Conservation (phyloP, 37 sponge, comb jelly and placozoan species). For the Theonella swinhoei region DNA sequence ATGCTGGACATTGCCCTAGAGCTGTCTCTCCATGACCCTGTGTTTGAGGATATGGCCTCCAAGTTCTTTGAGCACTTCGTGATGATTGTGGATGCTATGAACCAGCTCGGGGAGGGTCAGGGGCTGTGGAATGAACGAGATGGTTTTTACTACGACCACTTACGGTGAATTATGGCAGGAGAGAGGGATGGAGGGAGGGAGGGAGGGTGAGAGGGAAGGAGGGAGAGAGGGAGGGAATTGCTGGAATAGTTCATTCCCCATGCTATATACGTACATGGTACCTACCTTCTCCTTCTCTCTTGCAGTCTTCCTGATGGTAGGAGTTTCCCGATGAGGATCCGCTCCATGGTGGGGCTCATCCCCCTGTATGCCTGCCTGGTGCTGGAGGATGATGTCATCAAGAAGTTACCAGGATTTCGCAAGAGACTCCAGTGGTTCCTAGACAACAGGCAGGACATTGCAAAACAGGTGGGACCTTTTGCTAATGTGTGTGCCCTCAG, state of each 20-base stretch:
- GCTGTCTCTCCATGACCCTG: constrained; percentile 81
- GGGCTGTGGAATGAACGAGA: constrained; percentile 93
- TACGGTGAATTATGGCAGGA: constrained; percentile 28
- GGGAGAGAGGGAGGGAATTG: too few relatives aligned
- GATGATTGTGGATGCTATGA: constrained; percentile 93
- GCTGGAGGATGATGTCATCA: constrained; percentile 87
- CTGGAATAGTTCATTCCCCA: background rate
- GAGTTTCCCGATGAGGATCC: constrained; percentile 76
- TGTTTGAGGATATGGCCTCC: constrained; percentile 98
- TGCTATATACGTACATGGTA: background rate
- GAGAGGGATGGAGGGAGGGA: too few relatives aligned
- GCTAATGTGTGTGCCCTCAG: too few relatives aligned
- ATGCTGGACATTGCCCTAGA: constrained; percentile 96
- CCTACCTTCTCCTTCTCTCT: too few relatives aligned
- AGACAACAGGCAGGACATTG: constrained; percentile 80
- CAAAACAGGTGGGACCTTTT: constrained; percentile 58
- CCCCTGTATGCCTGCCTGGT: constrained; percentile 94
- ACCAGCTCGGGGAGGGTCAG: constrained; percentile 74
- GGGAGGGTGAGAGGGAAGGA: too few relatives aligned
- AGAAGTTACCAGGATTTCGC: constrained; percentile 86
- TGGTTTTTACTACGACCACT: constrained; percentile 96
- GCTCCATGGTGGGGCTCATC: constrained; percentile 94
- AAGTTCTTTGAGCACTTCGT: constrained; percentile 99
- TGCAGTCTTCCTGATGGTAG: constrained; percentile 49
- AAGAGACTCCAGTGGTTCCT: constrained; percentile 93